Conservation (phyloP, 2,113 vertebrate species). For the Macroglossus sobrinus region DNA sequence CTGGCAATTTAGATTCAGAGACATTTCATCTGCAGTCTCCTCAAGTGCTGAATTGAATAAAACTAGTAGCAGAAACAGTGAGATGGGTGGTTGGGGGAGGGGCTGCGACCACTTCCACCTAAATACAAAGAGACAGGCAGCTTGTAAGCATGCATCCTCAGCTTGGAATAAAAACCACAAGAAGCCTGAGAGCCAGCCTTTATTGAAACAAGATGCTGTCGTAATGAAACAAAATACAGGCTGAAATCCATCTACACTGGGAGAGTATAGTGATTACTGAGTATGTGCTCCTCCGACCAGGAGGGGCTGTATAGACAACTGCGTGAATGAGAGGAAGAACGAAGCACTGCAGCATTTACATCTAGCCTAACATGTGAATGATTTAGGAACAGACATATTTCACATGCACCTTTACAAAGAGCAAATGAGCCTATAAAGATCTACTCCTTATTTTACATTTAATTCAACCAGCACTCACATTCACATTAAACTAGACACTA, state of each 20-base stretch:
- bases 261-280: neutral
- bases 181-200: constrained; percentile 40
- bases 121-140: constrained; percentile 80
- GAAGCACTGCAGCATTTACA: neutral
- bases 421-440: neutral
- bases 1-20: constrained; percentile 85
- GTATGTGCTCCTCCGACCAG: neutral
- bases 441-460: neutral
- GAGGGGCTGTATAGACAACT: neutral
- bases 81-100: constrained; percentile 78
- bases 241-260: constrained; percentile 48
- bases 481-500: neutral
- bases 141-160: constrained; percentile 73
- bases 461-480: neutral
- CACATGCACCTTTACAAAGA: neutral
- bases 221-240: constrained; percentile 50
- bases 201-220: constrained; percentile 56
- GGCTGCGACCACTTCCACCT: constrained; percentile 72
- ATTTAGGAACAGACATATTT: neutral
- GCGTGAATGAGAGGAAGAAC: neutral
- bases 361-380: neutral
- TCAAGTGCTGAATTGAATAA: constrained; percentile 85
- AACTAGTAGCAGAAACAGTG: constrained; percentile 75
- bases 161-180: constrained; percentile 67
- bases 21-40: constrained; percentile 86